A percentile compares a stretch with the other conserved stretches of the same genome.
phyloP scores from a whole-genome alignment of 2,888 invertebrate species.

The Hoplodrina ambigua region DNA sequence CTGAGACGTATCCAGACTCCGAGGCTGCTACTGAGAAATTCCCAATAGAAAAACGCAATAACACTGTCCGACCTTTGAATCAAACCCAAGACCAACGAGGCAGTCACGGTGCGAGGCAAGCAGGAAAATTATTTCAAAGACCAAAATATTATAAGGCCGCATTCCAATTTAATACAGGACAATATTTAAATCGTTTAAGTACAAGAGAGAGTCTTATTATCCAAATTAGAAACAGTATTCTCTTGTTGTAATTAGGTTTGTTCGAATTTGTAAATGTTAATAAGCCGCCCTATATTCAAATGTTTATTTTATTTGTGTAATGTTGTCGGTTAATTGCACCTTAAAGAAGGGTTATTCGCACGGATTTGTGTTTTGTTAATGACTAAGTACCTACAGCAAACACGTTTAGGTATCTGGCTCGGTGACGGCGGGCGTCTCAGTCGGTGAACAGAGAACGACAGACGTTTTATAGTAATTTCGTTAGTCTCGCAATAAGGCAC shows the following conservation, averaged over 20 bases:
- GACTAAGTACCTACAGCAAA: background rate
- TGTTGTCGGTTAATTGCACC: background rate
- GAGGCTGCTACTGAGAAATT: no score
- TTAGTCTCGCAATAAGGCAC: background rate
- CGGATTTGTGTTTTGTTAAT: background rate
- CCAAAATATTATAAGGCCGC: slow-evolving; percentile 22
- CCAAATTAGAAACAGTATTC: slow-evolving; percentile 41
- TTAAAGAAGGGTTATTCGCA: background rate
- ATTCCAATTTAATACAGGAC: slow-evolving; percentile 32
- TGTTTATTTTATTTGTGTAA: slow-evolving; percentile 17
- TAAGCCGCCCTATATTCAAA: slow-evolving; percentile 23
- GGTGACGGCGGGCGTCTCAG: background rate
- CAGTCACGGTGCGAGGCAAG: no score
- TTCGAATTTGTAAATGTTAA: slow-evolving; percentile 41
- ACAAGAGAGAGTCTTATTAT: slow-evolving; percentile 33
- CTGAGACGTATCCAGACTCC: no score
- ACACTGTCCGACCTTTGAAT: no score
- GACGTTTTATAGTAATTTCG: background rate
- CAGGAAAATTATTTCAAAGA: slow-evolving; percentile 16
- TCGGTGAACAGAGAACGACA: background rate
- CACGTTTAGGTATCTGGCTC: background rate
- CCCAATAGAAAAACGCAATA: no score
- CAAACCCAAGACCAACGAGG: no score
- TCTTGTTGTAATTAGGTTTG: slow-evolving; percentile 47
- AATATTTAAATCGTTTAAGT: slow-evolving; percentile 51